These are phyloP conservation scores for Caenorhabditis remanei DNA, from an alignment of 1,140 invertebrate genomes.

Conservation along the genomic window DNA sequence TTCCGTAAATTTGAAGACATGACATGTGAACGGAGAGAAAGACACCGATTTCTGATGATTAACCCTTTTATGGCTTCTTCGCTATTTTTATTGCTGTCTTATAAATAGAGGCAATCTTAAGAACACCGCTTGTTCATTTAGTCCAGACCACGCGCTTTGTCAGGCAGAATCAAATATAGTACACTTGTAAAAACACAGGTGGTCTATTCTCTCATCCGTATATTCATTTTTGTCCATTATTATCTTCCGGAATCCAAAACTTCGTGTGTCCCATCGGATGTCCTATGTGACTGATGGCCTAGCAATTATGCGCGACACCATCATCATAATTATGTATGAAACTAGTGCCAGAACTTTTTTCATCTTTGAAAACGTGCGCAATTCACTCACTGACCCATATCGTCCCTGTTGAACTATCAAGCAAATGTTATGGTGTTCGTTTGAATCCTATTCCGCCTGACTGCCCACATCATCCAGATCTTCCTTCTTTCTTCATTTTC, in stretches of 20 bases:
- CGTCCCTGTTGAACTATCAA: background rate
- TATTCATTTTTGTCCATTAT: background rate
- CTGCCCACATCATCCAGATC: conserved; percentile 3
- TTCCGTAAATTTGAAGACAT: conserved; percentile 1
- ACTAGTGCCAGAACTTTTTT: conserved; percentile 51
- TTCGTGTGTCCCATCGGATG: background rate
- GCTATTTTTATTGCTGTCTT: background rate
- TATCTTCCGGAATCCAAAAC: background rate
- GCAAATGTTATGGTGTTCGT: conserved; percentile 7
- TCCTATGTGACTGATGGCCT: conserved; percentile 43
- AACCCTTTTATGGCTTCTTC: conserved; percentile 28
- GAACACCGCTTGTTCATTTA: background rate
- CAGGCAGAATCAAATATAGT: background rate
- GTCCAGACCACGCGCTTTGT: too few relatives aligned
- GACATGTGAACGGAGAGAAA: background rate
- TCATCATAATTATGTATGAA: conserved; percentile 52
- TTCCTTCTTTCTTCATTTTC: background rate
- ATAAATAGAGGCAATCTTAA: background rate
- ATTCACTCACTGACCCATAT: conserved; percentile 39
- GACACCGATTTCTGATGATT: conserved; percentile 28
- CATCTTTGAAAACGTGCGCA: background rate
- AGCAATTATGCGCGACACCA: conserved; percentile 52
- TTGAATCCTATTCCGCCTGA: conserved; percentile 30
- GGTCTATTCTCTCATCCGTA: background rate
- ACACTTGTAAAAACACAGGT: background rate